phyloP scores from a whole-genome alignment of 2,113 vertebrate species.

The Vidua chalybeata region DNA sequence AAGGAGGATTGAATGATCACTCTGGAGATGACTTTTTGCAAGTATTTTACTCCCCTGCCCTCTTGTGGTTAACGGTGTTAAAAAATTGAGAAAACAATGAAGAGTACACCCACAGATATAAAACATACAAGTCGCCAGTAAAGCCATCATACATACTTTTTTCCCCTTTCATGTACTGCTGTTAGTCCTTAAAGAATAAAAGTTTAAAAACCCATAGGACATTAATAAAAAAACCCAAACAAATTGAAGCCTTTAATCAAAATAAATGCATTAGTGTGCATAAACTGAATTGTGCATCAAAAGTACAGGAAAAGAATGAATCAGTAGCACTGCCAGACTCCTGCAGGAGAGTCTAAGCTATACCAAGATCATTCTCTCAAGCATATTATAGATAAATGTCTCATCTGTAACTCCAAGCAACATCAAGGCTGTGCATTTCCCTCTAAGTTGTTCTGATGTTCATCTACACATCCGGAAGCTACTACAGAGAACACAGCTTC shows the following conservation, averaged over 20 bases:
- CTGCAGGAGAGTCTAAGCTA: neutral
- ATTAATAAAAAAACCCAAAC: neutral
- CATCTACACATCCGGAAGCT: neutral
- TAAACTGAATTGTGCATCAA: neutral
- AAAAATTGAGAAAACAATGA: neutral
- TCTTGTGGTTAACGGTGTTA: conserved; percentile 28
- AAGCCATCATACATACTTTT: neutral
- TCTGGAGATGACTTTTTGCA: neutral
- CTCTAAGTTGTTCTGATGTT: neutral
- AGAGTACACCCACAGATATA: neutral
- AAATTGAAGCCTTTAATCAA: neutral
- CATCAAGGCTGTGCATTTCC: neutral
- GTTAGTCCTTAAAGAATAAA: neutral
- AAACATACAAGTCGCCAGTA: neutral
- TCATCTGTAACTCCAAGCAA: neutral
- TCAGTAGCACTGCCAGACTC: neutral
- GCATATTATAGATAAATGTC: neutral
- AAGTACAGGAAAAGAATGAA: neutral
- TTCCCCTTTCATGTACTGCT: rapidly evolving
- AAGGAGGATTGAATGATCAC: neutral
- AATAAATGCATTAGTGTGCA: neutral
- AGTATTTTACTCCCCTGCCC: conserved; percentile 37
- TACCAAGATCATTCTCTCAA: neutral
- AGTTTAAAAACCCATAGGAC: neutral
- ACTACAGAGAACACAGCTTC: neutral